Percentiles rank a stretch among this genome's conserved stretches.
Evolutionary conservation across 2,113 vertebrate species (phyloP).

Genomic region (Phalacrocorax brasilianus): DNA sequence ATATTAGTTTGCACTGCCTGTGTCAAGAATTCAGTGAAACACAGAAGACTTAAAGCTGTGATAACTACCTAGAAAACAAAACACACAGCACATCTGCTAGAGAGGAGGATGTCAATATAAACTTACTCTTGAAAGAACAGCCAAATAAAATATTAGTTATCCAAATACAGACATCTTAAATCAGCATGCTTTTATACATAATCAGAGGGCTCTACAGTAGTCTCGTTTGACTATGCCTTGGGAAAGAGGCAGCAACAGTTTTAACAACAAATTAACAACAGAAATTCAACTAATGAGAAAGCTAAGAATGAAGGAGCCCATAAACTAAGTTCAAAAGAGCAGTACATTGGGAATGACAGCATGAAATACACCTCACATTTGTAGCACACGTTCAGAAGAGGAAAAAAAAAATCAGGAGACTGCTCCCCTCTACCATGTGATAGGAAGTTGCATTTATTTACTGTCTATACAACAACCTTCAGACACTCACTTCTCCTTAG

Average conservation of each 20-base stretch:
- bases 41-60: not conserved
- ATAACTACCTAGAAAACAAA: not conserved
- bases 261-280: slow-evolving; percentile 6
- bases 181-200: slow-evolving; percentile 12
- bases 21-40: not conserved
- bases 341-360: not conserved
- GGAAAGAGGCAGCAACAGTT: not conserved
- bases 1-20: not conserved
- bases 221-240: not conserved
- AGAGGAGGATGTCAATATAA: not conserved
- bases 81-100: not conserved
- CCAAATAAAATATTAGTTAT: slow-evolving; percentile 33
- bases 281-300: not conserved
- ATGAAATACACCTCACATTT: not conserved
- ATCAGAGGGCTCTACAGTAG: not conserved
- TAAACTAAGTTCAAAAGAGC: not conserved
- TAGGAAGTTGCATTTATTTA: not conserved
- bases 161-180: slow-evolving; percentile 29
- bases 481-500: not conserved
- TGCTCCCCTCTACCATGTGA: not conserved
- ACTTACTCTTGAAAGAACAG: not conserved
- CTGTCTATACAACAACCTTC: not conserved
- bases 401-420: not conserved
- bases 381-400: not conserved
- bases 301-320: not conserved